Conservation (phyloP, 2,888 invertebrate species). For the Resseliella maxima region DNA sequence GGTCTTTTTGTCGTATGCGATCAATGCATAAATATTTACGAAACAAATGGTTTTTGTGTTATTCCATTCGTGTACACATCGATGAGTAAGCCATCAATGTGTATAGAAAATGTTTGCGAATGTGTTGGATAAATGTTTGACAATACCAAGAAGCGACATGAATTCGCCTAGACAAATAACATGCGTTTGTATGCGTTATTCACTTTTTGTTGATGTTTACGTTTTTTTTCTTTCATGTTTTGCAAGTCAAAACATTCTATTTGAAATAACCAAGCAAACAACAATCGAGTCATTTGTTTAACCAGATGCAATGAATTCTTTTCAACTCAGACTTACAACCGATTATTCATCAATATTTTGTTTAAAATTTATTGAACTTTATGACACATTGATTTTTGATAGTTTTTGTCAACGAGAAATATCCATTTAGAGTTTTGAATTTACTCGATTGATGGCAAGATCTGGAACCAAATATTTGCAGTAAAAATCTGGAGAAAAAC, state of each 20-base stretch:
- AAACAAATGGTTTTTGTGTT: neutral
- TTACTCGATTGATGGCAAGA: too few species aligned
- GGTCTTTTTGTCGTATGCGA: neutral
- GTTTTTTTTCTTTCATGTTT: neutral
- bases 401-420: too few species aligned
- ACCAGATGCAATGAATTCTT: neutral
- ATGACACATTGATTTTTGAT: neutral
- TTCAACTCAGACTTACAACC: neutral
- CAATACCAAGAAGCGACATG: slow-evolving; percentile 13
- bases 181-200: neutral
- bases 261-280: neutral
- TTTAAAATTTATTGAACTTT: too few species aligned
- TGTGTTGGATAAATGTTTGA: slow-evolving; percentile 19
- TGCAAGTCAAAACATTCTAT: neutral
- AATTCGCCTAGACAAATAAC: neutral
- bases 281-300: neutral
- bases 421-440: too few species aligned
- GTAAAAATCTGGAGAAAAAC: too few species aligned
- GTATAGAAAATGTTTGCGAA: neutral
- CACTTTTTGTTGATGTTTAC: slow-evolving; percentile 9
- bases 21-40: slow-evolving; percentile 28
- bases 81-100: neutral
- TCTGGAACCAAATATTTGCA: too few species aligned
- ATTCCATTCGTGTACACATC: slow-evolving; percentile 37
- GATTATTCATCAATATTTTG: neutral